Evolutionary conservation across 1,140 invertebrate species (phyloP).

Genomic region (Apis cerana): DNA sequence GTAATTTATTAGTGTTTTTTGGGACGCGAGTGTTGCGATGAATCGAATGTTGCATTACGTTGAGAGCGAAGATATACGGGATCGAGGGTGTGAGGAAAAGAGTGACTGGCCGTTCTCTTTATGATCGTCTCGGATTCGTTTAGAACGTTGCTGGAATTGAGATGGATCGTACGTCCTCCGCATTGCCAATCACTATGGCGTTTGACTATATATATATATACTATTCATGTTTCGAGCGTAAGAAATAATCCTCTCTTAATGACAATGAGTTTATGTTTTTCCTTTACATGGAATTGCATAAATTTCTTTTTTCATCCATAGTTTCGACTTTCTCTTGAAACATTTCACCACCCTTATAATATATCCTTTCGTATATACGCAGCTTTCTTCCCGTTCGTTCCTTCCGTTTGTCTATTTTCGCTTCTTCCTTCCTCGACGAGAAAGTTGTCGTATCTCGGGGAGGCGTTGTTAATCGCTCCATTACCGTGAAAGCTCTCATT

Average conservation of each 20-base stretch:
- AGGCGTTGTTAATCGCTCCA: conserved; percentile 41
- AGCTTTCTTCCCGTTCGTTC: background rate
- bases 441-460: conserved; percentile 9
- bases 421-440: background rate
- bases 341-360: background rate
- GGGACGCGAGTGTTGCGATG: too few species aligned
- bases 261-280: conserved; percentile 18
- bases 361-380: too few species aligned
- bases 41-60: too few species aligned
- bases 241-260: background rate
- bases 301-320: conserved; percentile 8
- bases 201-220: conserved; percentile 31
- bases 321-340: conserved; percentile 21
- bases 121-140: background rate
- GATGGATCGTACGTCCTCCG: conserved; percentile 53
- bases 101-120: background rate
- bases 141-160: conserved; percentile 43
- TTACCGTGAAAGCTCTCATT: conserved; percentile 51
- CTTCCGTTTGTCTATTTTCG: conserved; percentile 19
- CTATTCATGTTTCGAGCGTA: background rate
- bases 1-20: too few species aligned
- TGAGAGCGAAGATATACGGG: background rate
- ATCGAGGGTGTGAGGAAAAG: background rate
- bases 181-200: conserved; percentile 51
- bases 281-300: conserved; percentile 9